These are phyloP conservation scores for Serrognathus titanus DNA, from an alignment of 2,888 invertebrate genomes.

Conservation along the genomic window DNA sequence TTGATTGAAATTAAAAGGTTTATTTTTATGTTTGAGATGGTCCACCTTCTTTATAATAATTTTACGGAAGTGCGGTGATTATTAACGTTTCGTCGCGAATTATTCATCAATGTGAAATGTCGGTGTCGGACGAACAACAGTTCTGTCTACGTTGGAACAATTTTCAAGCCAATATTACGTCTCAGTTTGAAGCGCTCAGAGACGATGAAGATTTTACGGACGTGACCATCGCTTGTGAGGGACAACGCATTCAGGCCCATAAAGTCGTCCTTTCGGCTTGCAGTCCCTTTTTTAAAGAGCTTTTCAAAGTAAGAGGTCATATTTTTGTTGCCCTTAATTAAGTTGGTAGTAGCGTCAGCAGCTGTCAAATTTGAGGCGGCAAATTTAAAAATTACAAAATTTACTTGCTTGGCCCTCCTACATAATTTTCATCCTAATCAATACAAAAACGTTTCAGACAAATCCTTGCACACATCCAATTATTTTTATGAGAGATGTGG, in stretches of 20 bases:
- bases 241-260: constrained; percentile 78
- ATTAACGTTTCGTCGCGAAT: constrained; percentile 7
- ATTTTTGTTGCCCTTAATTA: neutral
- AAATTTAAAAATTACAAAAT: constrained; percentile 8
- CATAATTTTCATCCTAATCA: constrained; percentile 49
- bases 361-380: constrained; percentile 10
- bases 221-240: constrained; percentile 83
- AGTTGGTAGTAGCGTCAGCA: constrained; percentile 13
- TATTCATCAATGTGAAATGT: constrained; percentile 12
- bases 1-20: constrained; percentile 49
- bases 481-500: constrained; percentile 81
- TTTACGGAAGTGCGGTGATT: constrained; percentile 13
- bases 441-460: constrained; percentile 56
- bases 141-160: constrained; percentile 89
- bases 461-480: constrained; percentile 84
- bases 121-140: constrained; percentile 70
- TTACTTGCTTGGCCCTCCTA: constrained; percentile 43
- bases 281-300: constrained; percentile 84
- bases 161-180: constrained; percentile 82
- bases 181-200: constrained; percentile 79
- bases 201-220: constrained; percentile 86
- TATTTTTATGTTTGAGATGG: constrained; percentile 43
- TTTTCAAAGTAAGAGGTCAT: constrained; percentile 68
- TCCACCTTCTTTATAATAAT: constrained; percentile 16
- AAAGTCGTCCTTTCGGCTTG: constrained; percentile 83